Percentiles rank a stretch among this genome's conserved stretches.
These are phyloP conservation scores for Varecia variegata DNA, from an alignment of 2,797 vertebrate genomes.

Conservation along the genomic window DNA sequence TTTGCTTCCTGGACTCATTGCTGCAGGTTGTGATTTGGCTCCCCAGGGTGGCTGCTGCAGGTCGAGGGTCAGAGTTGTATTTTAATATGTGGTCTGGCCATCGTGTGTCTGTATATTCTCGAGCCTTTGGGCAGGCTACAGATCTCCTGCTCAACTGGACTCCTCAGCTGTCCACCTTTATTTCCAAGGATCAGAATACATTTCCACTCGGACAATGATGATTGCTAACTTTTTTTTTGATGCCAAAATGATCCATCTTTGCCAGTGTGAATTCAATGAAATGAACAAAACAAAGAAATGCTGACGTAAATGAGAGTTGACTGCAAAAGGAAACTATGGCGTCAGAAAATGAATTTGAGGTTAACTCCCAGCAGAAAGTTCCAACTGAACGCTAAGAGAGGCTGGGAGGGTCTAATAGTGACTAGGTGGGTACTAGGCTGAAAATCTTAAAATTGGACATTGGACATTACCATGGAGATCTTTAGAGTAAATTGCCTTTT, in stretches of 20 bases:
- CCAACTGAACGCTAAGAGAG: slow-evolving; percentile 20
- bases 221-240: not conserved
- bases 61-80: not conserved
- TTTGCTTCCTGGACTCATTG: not conserved
- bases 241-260: slow-evolving; percentile 53
- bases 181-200: slow-evolving; percentile 21
- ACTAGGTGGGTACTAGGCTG: not conserved
- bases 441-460: not conserved
- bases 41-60: not conserved
- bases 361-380: slow-evolving; percentile 41
- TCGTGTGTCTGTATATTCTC: not conserved
- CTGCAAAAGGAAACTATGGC: slow-evolving; percentile 37
- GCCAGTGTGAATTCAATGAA: not conserved
- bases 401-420: not conserved
- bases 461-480: not conserved
- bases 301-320: slow-evolving; percentile 57
- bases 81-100: not conserved
- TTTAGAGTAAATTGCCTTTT: not conserved
- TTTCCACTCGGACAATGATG: not conserved
- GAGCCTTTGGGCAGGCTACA: not conserved
- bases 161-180: not conserved
- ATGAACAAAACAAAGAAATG: slow-evolving; percentile 49
- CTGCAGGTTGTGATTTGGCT: not conserved
- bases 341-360: not conserved
- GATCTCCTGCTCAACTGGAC: not conserved